Evolutionary conservation across 2,113 vertebrate species (phyloP), one percentile per base, ranked within the genome.

Genomic region (Tupaia tana): DNA sequence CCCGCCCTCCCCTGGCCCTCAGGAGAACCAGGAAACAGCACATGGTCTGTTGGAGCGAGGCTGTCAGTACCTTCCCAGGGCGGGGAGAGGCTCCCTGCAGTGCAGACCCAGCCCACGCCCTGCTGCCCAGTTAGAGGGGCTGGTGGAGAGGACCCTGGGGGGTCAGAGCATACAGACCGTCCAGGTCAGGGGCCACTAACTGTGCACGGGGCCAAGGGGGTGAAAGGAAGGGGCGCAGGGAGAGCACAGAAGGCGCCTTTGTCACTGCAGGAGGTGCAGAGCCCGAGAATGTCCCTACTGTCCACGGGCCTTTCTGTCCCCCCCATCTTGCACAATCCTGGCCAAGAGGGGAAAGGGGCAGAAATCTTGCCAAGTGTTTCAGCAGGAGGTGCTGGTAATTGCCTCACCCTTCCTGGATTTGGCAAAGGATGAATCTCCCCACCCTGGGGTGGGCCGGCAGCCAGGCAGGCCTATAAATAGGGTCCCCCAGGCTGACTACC

Each of bases 391-490:
- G 12, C 79, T 31, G 69, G 29, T 52, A 90, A 27, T 95, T 96
- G 64, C 94, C 43, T 79, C 92, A 94, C 34, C 19, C 74, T 97
- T 97, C 94, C 96, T 75, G 95, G 25, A 89, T 95, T 95, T 97
- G 95, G 94, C 91, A 97, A 97, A 96, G 56, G 54, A 29, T 82
- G 66, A 10, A 6, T 66, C 31, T 31, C 59, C 52, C 64, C 69
- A 9, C 11, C 10, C 87, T 1, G 2, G 16, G 25, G 22, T 10
- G 52, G 79, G 34, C 20, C 22, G 7, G 4, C 19, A 22, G 64
- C 11, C 63, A 34, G 78, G 52, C 24, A 34, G 80, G 12, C 73
- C 80, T 83, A 95, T 97, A 97, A 95, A 96, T 86, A 96, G 52
- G 27, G 11, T 7, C 25, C 73, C 31, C 16, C 4, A 16, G 24